These are phyloP conservation scores for Lycaon pictus DNA, from an alignment of 2,113 vertebrate genomes.

Conservation along the genomic window DNA sequence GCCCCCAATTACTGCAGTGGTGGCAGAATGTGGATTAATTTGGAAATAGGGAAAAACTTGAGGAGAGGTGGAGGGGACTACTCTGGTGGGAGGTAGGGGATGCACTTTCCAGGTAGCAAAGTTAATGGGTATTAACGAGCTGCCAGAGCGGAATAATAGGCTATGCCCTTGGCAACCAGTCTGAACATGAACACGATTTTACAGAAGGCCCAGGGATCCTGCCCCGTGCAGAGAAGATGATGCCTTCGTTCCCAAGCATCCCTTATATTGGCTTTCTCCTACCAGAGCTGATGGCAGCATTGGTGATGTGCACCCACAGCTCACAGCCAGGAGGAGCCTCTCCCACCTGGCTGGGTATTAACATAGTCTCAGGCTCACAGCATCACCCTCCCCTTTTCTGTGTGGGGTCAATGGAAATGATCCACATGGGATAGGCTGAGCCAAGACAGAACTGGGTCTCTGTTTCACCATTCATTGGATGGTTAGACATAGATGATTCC, in stretches of 20 bases:
- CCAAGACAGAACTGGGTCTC: background rate
- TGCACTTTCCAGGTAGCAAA: background rate
- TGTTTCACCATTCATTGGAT: background rate
- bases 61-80: background rate
- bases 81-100: background rate
- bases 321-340: background rate
- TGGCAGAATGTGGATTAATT: background rate
- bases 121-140: background rate
- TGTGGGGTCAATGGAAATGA: background rate
- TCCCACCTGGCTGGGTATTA: rapidly evolving
- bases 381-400: background rate
- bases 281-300: background rate
- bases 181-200: background rate
- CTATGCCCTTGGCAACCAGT: background rate
- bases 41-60: background rate
- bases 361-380: background rate
- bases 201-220: background rate
- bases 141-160: background rate
- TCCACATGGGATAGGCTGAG: background rate
- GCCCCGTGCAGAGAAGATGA: background rate
- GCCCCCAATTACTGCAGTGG: background rate
- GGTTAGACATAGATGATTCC: background rate
- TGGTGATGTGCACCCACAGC: background rate
- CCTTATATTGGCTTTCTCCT: no score
- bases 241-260: background rate